A percentile compares a stretch with the other conserved stretches of the same genome.
Evolutionary conservation across 1,140 invertebrate genomes (phyloP).

Genomic region (Plodia interpunctella): DNA sequence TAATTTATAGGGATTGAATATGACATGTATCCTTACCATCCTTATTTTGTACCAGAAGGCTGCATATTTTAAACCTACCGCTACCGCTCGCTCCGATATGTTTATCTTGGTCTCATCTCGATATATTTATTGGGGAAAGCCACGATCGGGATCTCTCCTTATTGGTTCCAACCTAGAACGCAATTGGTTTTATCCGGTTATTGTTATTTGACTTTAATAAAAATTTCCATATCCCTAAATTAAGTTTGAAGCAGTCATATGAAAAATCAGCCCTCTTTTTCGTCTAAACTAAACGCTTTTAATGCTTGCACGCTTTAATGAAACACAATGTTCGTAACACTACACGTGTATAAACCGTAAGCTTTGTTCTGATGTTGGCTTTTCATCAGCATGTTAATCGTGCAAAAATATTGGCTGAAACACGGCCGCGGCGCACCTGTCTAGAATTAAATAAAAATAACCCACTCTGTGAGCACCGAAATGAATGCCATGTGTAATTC

Average conservation of each 20-base stretch:
- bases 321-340: slow-evolving; percentile 24
- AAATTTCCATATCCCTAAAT: background rate
- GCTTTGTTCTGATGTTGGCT: slow-evolving; percentile 59
- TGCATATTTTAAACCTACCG: slow-evolving; percentile 61
- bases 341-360: slow-evolving; percentile 35
- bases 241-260: too few relatives aligned
- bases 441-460: slow-evolving; percentile 76
- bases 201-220: slow-evolving; percentile 40
- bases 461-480: slow-evolving; percentile 41
- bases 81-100: slow-evolving; percentile 48
- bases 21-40: background rate
- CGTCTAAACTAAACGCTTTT: slow-evolving; percentile 11
- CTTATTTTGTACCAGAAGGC: slow-evolving; percentile 24
- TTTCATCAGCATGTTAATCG: slow-evolving; percentile 75
- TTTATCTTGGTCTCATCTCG: slow-evolving; percentile 68
- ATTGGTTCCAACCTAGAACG: slow-evolving; percentile 47
- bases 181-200: slow-evolving; percentile 47
- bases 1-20: too few relatives aligned
- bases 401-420: slow-evolving; percentile 66
- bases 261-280: background rate
- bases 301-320: slow-evolving; percentile 36
- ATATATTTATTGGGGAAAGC: slow-evolving; percentile 67
- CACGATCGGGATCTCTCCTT: slow-evolving; percentile 51
- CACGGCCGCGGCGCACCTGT: slow-evolving; percentile 50
- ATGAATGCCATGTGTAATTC: slow-evolving; percentile 51